Base-by-base conservation (phyloP, 1,140 invertebrate species). In the Hypothenemus hampei region DNA sequence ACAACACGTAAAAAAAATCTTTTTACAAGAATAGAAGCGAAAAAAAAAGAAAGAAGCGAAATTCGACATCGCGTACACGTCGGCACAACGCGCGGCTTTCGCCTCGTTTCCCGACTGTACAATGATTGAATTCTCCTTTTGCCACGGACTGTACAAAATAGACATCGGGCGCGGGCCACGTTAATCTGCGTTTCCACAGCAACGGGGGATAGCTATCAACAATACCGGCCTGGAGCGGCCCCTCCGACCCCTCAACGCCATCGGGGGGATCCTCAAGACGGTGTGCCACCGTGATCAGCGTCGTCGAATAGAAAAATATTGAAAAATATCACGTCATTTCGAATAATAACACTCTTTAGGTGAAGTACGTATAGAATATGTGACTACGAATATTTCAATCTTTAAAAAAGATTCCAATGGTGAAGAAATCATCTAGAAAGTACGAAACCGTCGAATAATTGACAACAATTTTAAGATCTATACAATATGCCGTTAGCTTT, bases 121-220 rank as follows among this genome's bases (percentile, higher is more conserved):
- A 58, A 69, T 70, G 69, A 70, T 70, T 70, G 69, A 68, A 69
- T 68, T 64, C 57, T 53, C 58, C 48, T 68, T 65, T 44, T 60
- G 46, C 13, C 60, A 19, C 29, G 16, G 62, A 60, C 58, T 70
- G 69, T 70, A 70, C 65, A 70, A 69, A 71, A 71, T 69, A 71
- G 69, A 71, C 69, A 69, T 71, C 68, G 69, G 68, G 69, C 66
- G 66, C 67, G 67, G 66, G 64, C 62, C 67, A 62, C 69, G 69
- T 69, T 71, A 71, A 71, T 71, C 69, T 69, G 65, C 69, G 69
- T 71, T 69, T 60, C 69, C 69, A 57, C 60, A 63, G 67, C 61
- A 69, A 71, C 69, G 66, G 64, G 69, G 69, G 69, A 71, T 69
- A 69, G 69, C 69, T 71, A 71, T 71, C 69, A 71, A 71, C 69